These are phyloP conservation scores for Mesopsocus fuscifrons DNA, from an alignment of 2,888 invertebrate species.

Conservation along the genomic window DNA sequence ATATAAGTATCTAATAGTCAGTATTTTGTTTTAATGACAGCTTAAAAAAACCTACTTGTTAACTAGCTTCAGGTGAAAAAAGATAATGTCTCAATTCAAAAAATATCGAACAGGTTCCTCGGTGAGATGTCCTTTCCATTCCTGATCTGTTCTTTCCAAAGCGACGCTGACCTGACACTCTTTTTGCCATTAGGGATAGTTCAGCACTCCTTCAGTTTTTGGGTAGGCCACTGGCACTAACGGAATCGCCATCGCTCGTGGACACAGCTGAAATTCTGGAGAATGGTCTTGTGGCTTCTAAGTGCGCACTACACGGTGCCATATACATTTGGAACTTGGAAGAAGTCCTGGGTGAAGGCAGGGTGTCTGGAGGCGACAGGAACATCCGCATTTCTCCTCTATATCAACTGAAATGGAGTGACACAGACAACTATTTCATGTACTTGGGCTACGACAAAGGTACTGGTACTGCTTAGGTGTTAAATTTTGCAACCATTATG, in stretches of 20 bases:
- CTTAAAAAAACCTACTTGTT: too few species aligned
- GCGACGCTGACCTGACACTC: too few species aligned
- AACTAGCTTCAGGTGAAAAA: too few species aligned
- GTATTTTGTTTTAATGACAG: too few species aligned
- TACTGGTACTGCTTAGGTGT: too few species aligned
- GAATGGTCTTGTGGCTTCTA: slow-evolving; percentile 17
- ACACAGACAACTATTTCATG: slow-evolving; percentile 22
- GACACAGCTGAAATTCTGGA: slow-evolving; percentile 19
- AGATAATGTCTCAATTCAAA: too few species aligned
- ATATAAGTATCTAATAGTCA: too few species aligned
- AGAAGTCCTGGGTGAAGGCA: slow-evolving; percentile 1
- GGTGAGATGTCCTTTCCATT: too few species aligned
- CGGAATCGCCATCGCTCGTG: slow-evolving; percentile 14
- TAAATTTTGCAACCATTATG: too few species aligned
- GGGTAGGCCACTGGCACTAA: background rate
- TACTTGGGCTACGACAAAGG: slow-evolving; percentile 18
- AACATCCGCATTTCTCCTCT: slow-evolving; percentile 14
- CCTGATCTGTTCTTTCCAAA: too few species aligned
- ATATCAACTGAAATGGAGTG: slow-evolving; percentile 19
- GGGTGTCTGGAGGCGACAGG: background rate
- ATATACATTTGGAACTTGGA: slow-evolving; percentile 19
- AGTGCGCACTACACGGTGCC: slow-evolving; percentile 19
- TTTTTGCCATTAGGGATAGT: too few species aligned
- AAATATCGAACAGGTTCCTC: too few species aligned
- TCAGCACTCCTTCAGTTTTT: slow-evolving; percentile 7